Base-by-base conservation (phyloP, 2,888 invertebrate genomes). In the Fragum whitleyi region DNA sequence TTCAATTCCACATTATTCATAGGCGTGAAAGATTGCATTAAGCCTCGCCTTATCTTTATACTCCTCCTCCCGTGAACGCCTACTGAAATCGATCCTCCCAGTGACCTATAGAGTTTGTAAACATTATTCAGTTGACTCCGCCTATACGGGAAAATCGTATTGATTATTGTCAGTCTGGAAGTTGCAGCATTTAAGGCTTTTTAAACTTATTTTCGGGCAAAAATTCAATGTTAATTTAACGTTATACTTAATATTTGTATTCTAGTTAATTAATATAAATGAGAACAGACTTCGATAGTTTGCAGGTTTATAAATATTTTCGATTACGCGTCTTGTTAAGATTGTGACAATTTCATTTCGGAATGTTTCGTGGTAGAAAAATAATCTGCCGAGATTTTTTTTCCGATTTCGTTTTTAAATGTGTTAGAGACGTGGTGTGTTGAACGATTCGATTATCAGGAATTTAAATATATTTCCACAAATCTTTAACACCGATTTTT, bases 61-160 rank as follows among this genome's bases (percentile, higher is more conserved):
- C 90, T 86, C 81, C 67, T 36, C 70, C 70, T 70, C 11, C 55
- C 69, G 21, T 74, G 74, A 65, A 84, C 89, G 86, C 90, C 89
- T 80, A 72, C 77, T 77, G 76, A 68, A 67, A 78, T 78, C 74
- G 81, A 81, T 74, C 77, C 81, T 59, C 77, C 74, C 57, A 26
- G 36, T 74, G 61, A 74, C 79, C 79, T 79, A 79, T 82, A 53
- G 42, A 51, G 69, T 39, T 51, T 39, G 75, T 73, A 75, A 82
- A 78, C 78, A 79, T 51, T 42, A 28, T 23, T 36, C 21, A 2
- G 21, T 26, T 55, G 19, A 51, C 51, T 62, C 59, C 61, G 51
- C 42, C 69, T 47, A 26, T 28, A 36, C 61, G 47, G 51, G 70
- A 59, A 72, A 47, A 61, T 16, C 42, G 28, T 57, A 61, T 70